Evolutionary conservation across 2,113 vertebrate species (phyloP), one percentile per base, ranked within the genome.

Genomic region (Amphiprion ocellaris): DNA sequence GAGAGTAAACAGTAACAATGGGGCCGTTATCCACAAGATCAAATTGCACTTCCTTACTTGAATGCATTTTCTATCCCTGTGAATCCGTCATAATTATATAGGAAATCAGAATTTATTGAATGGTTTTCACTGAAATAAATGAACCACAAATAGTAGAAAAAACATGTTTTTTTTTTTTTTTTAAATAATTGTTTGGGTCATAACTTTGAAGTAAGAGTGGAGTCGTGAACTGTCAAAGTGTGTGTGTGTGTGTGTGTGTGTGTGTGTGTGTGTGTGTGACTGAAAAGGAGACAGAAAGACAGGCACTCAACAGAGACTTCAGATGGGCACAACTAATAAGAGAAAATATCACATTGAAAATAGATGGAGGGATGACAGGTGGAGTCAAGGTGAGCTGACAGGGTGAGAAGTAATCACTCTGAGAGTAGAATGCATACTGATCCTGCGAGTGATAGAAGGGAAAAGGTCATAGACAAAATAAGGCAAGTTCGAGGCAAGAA

Each of bases 321-420:
- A 84, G 81, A 91, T 77, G 69, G 88, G 86, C 73, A 82, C 86
- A 75, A 90, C 86, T 91, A 91, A 92, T 91, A 91, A 90, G 81
- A 87, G 82, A 92, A 85, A 89, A 84, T 83, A 85, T 87, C 71
- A 71, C 88, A 82, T 77, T 81, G 82, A 83, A 90, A 90, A 91
- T 90, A 91, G 92, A 94, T 92, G 90, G 87, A 88, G 63, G 62
- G 84, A 88, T 93, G 93, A 94, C 93, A 92, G 90, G 82, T 86
- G 89, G 77, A 93, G 91, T 92, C 93, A 94, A 91, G 89, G 92
- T 92, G 87, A 93, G 90, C 84, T 88, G 81, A 89, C 85, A 85
- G 86, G 91, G 93, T 92, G 92, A 93, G 89, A 92, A 93, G 91
- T 92, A 93, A 94, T 94, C 92, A 92, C 89, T 80, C 74, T 24